Evolutionary conservation across 2,797 vertebrate species (phyloP).

Genomic region (Nothura maculosa): DNA sequence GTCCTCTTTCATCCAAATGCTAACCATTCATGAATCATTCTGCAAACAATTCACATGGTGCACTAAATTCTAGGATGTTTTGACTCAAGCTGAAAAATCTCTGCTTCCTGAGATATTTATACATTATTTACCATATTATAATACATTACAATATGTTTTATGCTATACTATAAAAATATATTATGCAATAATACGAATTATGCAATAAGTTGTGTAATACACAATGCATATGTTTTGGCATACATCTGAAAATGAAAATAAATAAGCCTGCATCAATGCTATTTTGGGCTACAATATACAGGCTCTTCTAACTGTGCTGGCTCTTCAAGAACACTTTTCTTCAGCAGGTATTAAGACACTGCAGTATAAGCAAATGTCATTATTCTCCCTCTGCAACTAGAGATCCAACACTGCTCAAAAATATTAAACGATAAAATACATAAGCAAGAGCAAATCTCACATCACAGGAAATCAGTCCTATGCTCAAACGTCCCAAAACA

Average conservation of each 20-base stretch:
- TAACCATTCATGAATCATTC: background rate
- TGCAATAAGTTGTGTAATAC: background rate
- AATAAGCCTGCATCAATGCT: background rate
- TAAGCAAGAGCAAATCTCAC: background rate
- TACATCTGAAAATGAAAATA: background rate
- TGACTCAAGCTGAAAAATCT: background rate
- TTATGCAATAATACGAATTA: background rate
- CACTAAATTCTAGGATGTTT: background rate
- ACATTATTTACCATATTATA: no score
- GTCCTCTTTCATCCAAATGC: background rate
- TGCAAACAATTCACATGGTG: background rate
- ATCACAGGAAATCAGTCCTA: background rate
- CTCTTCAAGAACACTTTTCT: background rate
- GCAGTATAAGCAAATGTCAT: background rate
- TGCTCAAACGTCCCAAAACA: accelerated
- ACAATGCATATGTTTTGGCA: background rate
- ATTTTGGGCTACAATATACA: background rate
- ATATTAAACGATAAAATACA: background rate
- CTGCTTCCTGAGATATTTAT: background rate
- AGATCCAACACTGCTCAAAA: background rate
- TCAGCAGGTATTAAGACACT: accelerated
- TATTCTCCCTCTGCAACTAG: background rate
- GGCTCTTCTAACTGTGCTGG: background rate
- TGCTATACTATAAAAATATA: no score
- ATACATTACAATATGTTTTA: no score